Evolutionary conservation across 2,113 vertebrate species (phyloP).

Genomic region (Leptobrachium leishanense): DNA sequence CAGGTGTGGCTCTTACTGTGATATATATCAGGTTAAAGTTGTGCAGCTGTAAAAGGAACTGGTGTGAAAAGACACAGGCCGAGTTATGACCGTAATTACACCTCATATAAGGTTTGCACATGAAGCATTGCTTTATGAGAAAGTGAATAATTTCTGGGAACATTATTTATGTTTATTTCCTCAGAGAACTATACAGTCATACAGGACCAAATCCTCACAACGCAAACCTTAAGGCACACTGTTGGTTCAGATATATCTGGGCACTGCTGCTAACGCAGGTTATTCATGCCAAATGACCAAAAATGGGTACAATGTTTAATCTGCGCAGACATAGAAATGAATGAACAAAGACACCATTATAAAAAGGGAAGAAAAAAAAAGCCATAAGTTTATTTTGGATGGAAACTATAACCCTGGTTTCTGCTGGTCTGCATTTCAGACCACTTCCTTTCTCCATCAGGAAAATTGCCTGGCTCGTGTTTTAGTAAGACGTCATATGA

Average conservation of each 20-base stretch:
- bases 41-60: background rate
- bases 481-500: constrained; percentile 19
- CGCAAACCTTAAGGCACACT: background rate
- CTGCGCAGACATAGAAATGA: constrained; percentile 34
- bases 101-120: background rate
- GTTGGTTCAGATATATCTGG: constrained; percentile 42
- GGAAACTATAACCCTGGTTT: constrained; percentile 41
- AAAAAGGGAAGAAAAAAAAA: constrained; percentile 26
- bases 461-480: constrained; percentile 25
- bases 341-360: constrained; percentile 46
- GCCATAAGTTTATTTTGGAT: constrained; percentile 19
- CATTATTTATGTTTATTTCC: constrained; percentile 1
- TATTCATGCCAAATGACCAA: constrained; percentile 43
- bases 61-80: background rate
- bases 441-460: constrained; percentile 32
- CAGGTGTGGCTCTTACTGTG: background rate
- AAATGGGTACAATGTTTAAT: constrained; percentile 44
- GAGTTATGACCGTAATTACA: background rate
- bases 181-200: background rate
- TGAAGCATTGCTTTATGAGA: background rate
- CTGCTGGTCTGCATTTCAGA: constrained; percentile 38
- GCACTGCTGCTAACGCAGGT: constrained; percentile 16
- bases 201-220: constrained; percentile 8
- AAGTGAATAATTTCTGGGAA: constrained; percentile 14
- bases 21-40: too few relatives aligned